Base-by-base conservation (phyloP, 2,888 invertebrate genomes). In the Therioaphis trifolii region DNA sequence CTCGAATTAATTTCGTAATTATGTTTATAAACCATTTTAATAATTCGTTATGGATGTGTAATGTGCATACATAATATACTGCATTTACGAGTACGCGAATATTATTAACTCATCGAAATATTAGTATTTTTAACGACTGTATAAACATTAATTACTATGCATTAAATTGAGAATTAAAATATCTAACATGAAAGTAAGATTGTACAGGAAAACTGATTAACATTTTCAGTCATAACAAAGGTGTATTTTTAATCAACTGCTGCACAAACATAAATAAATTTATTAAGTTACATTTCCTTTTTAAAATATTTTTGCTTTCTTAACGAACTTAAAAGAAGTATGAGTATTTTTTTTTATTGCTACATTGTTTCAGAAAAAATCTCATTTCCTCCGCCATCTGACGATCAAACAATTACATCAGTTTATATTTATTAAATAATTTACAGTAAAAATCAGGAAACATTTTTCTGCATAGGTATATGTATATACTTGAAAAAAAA, bases 221-320 rank as follows among this genome's bases (percentile, higher is more conserved):
- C 4, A 58, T 58, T 75, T 58, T 75, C 15, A 75, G 40, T 24
- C 24, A 24, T 5, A 35, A 75, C 55, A 40, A 75, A 11, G 15
- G 24, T 35, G 24, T 40, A 4, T 18, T 74, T 58, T 75, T 75
- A 75, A 58, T 75, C 21, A 75, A 58, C 58, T 18, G 9, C 55
- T 75, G 18, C n/a, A 58, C 24, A 58, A 75, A 75, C 58, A 40
- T 75, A 58, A 63, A 46, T n/a, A 18, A 2, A 27, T 76, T 46
- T 76, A 76, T 61, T 63, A 61, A 61, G 63, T 76, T 63, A 63
- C 7, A 46, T 63, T 76, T 74, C 18, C 43, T 61, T 40, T 27
- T 43, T 18, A 21, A 46, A 76, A n/a, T 46, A n/a, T 43, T 76
- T 61, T n/a, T n/a, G 43, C 27, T 61, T 76, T n/a, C 27, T 63